A percentile compares a stretch with the other conserved stretches of the same genome.
phyloP scores from a whole-genome alignment of 2,888 invertebrate species.

The Aleiodes alternator region DNA sequence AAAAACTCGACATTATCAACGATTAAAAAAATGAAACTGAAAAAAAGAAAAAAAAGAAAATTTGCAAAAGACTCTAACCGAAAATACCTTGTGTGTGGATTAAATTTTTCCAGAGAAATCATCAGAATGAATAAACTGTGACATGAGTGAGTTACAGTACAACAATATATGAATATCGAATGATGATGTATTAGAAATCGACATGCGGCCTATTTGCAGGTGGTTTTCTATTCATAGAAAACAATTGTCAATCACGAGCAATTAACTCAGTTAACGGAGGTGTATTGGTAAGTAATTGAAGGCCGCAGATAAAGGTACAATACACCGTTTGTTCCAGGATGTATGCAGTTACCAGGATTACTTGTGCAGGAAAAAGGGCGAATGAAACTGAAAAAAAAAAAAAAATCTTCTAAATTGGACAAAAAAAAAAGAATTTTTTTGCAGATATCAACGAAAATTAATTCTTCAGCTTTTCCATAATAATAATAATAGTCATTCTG shows the following conservation, averaged over 20 bases:
- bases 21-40: constrained; percentile 27
- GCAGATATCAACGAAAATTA: constrained; percentile 20
- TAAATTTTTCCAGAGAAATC: constrained; percentile 74
- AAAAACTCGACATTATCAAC: constrained; percentile 27
- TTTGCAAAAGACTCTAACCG: constrained; percentile 54
- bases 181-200: constrained; percentile 74
- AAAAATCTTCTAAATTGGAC: neutral
- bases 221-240: constrained; percentile 63
- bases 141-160: constrained; percentile 64
- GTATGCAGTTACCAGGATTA: neutral
- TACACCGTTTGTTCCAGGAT: constrained; percentile 68
- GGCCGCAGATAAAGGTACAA: constrained; percentile 71
- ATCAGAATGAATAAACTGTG: constrained; percentile 69
- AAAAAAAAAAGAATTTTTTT: neutral
- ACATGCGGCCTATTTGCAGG: constrained; percentile 75
- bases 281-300: constrained; percentile 73
- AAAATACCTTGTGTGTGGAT: constrained; percentile 73
- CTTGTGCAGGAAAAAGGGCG: neutral
- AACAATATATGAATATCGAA: constrained; percentile 72
- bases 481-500: constrained; percentile 63
- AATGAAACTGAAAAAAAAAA: constrained; percentile 31
- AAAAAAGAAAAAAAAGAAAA: neutral
- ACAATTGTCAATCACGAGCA: constrained; percentile 51
- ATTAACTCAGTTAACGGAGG: constrained; percentile 52
- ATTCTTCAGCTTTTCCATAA: constrained; percentile 18